phyloP scores from a whole-genome alignment of 2,888 invertebrate genomes.

The Cryptocephalus moraei region DNA sequence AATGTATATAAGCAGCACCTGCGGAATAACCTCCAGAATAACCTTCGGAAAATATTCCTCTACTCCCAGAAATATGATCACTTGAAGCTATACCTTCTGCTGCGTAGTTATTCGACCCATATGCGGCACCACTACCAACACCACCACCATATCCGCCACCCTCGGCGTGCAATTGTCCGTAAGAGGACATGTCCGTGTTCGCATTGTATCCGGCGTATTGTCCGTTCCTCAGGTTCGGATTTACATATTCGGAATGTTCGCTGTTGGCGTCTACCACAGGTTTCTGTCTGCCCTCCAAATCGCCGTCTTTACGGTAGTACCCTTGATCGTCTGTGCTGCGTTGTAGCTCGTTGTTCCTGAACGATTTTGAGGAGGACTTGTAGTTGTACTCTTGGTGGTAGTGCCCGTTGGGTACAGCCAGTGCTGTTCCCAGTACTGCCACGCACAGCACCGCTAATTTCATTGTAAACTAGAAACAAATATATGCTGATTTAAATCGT shows the following conservation, averaged over 20 bases:
- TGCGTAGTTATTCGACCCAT: slow-evolving; percentile 4
- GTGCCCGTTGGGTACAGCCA: slow-evolving; percentile 28
- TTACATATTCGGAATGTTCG: slow-evolving; percentile 34
- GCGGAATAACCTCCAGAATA: slow-evolving; percentile 5
- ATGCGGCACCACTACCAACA: slow-evolving; percentile 8
- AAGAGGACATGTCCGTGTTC: slow-evolving; percentile 11
- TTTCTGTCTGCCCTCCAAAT: slow-evolving; percentile 28
- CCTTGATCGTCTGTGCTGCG: slow-evolving; percentile 35
- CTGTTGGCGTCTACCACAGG: slow-evolving; percentile 33
- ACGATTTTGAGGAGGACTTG: slow-evolving; percentile 32
- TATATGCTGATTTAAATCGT: no score
- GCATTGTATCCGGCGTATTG: slow-evolving; percentile 5
- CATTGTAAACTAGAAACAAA: slow-evolving; percentile 11
- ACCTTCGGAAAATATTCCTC: not conserved
- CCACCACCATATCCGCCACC: slow-evolving; percentile 8
- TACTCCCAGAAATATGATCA: slow-evolving; percentile 8
- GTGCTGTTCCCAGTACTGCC: slow-evolving; percentile 13
- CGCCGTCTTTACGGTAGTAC: slow-evolving; percentile 33
- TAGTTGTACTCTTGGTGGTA: slow-evolving; percentile 36
- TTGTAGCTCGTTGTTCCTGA: slow-evolving; percentile 35
- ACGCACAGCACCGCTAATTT: slow-evolving; percentile 16
- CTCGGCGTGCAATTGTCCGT: slow-evolving; percentile 17
- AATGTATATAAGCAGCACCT: not conserved
- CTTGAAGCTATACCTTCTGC: slow-evolving; percentile 12
- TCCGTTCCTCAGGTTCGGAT: slow-evolving; percentile 24